phyloP scores from a whole-genome alignment of 2,113 vertebrate genomes.

The Hiodon tergisus region DNA sequence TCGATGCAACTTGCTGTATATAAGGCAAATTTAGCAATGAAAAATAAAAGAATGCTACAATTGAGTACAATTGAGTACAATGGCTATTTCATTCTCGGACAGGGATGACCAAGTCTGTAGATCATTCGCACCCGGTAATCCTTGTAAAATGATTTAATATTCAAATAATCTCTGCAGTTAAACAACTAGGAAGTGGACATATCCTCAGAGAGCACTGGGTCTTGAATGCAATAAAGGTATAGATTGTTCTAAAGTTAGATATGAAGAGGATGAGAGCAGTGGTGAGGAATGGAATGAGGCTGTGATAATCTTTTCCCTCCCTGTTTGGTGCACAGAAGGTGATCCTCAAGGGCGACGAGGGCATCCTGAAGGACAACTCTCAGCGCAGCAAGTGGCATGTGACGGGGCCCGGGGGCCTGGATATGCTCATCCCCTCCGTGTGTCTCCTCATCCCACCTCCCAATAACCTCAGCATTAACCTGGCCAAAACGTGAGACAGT shows the following conservation, averaged over 20 bases:
- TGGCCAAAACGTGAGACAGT: constrained; percentile 80
- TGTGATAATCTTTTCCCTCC: neutral
- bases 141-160: too few species aligned
- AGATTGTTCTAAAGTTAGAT: neutral
- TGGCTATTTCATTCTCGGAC: too few species aligned
- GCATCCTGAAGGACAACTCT: constrained; percentile 87
- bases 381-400: constrained; percentile 97
- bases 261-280: neutral
- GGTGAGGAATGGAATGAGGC: neutral
- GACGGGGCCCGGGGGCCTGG: constrained; percentile 87
- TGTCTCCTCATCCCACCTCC: constrained; percentile 88
- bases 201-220: too few species aligned
- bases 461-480: constrained; percentile 76
- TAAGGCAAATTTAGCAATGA: too few species aligned
- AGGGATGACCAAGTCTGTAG: too few species aligned
- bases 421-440: constrained; percentile 92
- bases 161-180: too few species aligned
- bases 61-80: too few species aligned
- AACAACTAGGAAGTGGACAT: too few species aligned
- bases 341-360: constrained; percentile 82
- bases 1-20: too few species aligned
- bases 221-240: too few species aligned
- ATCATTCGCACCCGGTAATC: too few species aligned
- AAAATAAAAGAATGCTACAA: too few species aligned
- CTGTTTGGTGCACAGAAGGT: constrained; percentile 67